Evolutionary conservation across 2,113 vertebrate species (phyloP).

Genomic region (Atherinomorus stipes): DNA sequence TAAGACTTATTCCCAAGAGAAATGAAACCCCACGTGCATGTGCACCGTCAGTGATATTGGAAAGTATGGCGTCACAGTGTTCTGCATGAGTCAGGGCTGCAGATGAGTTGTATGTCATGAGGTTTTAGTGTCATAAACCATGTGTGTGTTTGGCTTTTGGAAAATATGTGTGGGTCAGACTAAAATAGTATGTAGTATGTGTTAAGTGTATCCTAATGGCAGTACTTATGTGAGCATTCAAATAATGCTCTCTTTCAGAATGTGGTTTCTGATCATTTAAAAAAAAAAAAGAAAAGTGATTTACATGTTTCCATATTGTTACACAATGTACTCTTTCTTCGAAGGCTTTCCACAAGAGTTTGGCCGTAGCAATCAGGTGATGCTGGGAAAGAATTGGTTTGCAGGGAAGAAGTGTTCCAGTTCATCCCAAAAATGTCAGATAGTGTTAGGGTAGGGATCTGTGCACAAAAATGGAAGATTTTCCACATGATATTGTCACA

Average conservation of each 20-base stretch:
- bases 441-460: constrained; percentile 3
- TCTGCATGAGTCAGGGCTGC: constrained; percentile 58
- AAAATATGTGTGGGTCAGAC: constrained; percentile 33
- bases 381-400: constrained; percentile 7
- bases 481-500: not conserved
- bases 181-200: constrained; percentile 22
- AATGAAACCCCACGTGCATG: not conserved
- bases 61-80: constrained; percentile 15
- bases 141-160: constrained; percentile 13
- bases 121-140: constrained; percentile 32
- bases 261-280: constrained; percentile 1
- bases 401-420: not conserved
- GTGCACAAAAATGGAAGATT: not conserved
- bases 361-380: not conserved
- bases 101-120: constrained; percentile 50
- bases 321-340: not conserved
- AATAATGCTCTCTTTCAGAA: not conserved
- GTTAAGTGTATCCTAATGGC: not conserved
- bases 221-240: not conserved
- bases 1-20: not conserved
- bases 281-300: not conserved
- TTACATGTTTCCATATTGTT: not conserved
- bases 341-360: constrained; percentile 15
- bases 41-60: constrained; percentile 23
- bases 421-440: not conserved